Base-by-base conservation (phyloP, 2,888 invertebrate genomes). In the Chirona hameri region DNA sequence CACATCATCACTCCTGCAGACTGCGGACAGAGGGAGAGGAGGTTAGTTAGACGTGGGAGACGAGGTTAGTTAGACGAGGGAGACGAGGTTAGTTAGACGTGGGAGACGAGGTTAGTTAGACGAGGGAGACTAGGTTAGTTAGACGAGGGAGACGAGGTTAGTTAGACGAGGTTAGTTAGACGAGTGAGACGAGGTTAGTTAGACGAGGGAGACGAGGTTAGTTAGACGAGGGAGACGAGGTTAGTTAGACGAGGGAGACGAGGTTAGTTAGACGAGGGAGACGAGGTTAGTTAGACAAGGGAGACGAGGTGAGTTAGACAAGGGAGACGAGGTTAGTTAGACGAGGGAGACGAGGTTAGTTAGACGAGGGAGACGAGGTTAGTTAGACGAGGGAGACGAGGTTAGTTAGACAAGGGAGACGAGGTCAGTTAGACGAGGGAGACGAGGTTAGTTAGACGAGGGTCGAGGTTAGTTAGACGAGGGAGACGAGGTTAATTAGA, bases 1-100 rank as follows among this genome's bases (percentile, higher is more conserved):
- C 94, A 91, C 91, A 98, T 94, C 93, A 98, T 95, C 86, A 92
- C 93, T 88, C 93, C 91, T 0, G 97, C 96, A 89, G 96, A 94
- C 88, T 91, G 89, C 15, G 90, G 89, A 12, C 52, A 52, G 52
- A 52, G 52, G 80, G n/a, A n/a, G n/a, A n/a, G n/a, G n/a, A n/a
- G n/a, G n/a, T n/a, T n/a, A 79, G 27, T 14, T 31, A 79, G 79
- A 31, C 12, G 29, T n/a, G 12, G n/a, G n/a, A n/a, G n/a, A n/a
- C n/a, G n/a, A 14, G 4, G 79, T 27, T 14, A 79, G 79, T 31
- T 31, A 79, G 79, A 79, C n/a, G 79, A 79, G 79, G 29, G 79
- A 79, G 79, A 31, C 31, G 29, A n/a, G 31, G 79, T n/a, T n/a
- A 79, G 79, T 31, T 9, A 79, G 10, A 79, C n/a, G n/a, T n/a